Percentiles rank a stretch among this genome's conserved stretches.
Conservation (phyloP, 1,140 invertebrate species). For the Solenopsis fugax region DNA sequence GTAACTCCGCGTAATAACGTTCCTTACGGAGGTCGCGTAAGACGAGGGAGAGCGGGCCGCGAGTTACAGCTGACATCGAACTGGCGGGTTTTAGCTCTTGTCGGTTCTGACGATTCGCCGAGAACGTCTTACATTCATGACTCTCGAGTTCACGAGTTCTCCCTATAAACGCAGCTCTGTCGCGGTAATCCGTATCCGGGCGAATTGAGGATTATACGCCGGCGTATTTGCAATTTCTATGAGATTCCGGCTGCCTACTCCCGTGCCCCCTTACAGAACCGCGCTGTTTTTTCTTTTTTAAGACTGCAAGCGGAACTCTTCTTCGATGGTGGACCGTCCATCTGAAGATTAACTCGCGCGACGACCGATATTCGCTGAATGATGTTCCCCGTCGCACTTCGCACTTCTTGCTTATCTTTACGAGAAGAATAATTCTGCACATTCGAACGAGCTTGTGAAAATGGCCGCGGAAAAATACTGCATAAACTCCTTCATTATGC, state of each 20-base stretch:
- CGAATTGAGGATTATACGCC: constrained; percentile 33
- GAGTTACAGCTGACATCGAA: constrained; percentile 59
- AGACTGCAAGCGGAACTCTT: background rate
- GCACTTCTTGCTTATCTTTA: constrained; percentile 38
- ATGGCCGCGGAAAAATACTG: constrained; percentile 47
- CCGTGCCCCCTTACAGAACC: background rate
- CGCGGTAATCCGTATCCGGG: constrained; percentile 49
- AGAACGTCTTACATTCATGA: constrained; percentile 55
- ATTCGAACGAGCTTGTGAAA: constrained; percentile 16
- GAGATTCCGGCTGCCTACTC: constrained; percentile 1
- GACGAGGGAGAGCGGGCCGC: constrained; percentile 27
- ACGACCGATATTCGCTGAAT: background rate
- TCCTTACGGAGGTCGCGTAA: constrained; percentile 33
- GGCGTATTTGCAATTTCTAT: constrained; percentile 50
- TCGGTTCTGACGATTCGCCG: constrained; percentile 46
- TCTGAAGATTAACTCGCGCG: constrained; percentile 35
- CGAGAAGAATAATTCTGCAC: constrained; percentile 32
- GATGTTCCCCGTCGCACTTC: background rate
- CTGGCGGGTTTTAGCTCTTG: constrained; percentile 46
- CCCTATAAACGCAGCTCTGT: constrained; percentile 30
- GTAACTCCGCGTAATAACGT: constrained; percentile 62
- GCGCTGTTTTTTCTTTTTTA: background rate
- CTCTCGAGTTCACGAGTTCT: constrained; percentile 58
- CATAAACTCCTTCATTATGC: constrained; percentile 55
- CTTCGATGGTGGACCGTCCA: background rate